Evolutionary conservation across 2,797 vertebrate species (phyloP).

Genomic region (Melanogrammus aeglefinus): DNA sequence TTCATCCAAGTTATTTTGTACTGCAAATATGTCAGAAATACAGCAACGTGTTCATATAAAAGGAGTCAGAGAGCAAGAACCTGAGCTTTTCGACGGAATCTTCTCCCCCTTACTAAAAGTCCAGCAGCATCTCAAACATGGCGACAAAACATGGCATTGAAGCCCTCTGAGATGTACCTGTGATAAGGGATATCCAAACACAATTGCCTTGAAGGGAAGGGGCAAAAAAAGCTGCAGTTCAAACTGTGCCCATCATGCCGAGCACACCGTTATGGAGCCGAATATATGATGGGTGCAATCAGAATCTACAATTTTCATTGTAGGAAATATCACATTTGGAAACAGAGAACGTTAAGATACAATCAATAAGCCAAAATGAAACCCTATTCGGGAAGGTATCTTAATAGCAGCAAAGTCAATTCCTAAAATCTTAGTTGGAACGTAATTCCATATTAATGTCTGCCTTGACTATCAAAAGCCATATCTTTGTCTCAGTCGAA

Average conservation of each 20-base stretch:
- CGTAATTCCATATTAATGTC: not conserved
- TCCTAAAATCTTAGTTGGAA: not conserved
- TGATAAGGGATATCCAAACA: not conserved
- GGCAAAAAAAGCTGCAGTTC: not conserved
- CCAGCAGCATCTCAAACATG: not conserved
- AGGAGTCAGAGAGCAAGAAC: not conserved
- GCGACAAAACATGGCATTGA: not conserved
- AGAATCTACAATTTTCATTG: not conserved
- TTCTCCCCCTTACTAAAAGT: not conserved
- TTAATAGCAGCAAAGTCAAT: not conserved
- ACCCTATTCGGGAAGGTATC: not conserved
- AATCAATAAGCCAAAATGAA: not conserved
- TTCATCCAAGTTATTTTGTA: not conserved
- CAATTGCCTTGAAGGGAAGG: not conserved
- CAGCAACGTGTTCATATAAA: not conserved
- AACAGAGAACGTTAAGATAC: not conserved
- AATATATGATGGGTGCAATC: not conserved
- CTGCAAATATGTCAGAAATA: not conserved
- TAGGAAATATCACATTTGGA: not conserved
- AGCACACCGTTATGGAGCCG: not conserved
- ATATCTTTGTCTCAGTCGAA: not conserved
- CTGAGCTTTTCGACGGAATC: not conserved
- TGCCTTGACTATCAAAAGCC: not conserved
- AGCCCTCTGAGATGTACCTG: not conserved
- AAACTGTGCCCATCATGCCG: not conserved